Conservation (phyloP, 53 echinoderm and acorn worm genomes). For the Apostichopus leukothele region DNA sequence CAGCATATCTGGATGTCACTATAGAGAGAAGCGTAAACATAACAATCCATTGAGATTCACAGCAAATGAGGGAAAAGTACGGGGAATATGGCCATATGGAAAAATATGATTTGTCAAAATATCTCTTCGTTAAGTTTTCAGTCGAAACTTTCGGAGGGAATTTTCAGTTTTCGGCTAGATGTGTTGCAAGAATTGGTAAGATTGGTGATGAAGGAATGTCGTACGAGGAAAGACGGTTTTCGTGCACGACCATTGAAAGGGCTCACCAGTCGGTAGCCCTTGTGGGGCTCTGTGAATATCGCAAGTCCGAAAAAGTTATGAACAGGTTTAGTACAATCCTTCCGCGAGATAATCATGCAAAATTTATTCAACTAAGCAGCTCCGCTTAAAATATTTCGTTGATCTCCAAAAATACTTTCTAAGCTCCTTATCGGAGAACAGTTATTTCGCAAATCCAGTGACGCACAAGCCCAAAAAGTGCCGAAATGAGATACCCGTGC, state of each 20-base stretch:
- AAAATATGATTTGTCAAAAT: not conserved
- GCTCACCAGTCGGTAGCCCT: slow-evolving; percentile 5
- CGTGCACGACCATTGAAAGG: not conserved
- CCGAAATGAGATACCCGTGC: slow-evolving; percentile 31
- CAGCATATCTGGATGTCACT: not conserved
- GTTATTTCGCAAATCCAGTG: slow-evolving; percentile 7
- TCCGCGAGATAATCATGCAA: slow-evolving; percentile 35
- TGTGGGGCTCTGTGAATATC: slow-evolving; percentile 2
- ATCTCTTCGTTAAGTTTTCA: not conserved
- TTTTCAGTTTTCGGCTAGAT: not conserved
- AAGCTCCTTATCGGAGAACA: slow-evolving; percentile 13
- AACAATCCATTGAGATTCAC: not conserved
- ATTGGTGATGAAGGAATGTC: slow-evolving; percentile 14
- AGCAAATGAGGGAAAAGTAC: not conserved
- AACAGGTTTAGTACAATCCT: slow-evolving; percentile 24
- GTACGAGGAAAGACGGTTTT: not conserved
- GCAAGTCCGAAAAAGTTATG: slow-evolving; percentile 13
- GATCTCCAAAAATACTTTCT: slow-evolving; percentile 48
- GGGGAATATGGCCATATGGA: not conserved
- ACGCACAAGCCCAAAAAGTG: slow-evolving; percentile 50
- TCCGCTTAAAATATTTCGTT: slow-evolving; percentile 65
- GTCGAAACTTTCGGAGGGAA: not conserved
- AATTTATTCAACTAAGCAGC: slow-evolving; percentile 40
- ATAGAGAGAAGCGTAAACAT: not conserved
- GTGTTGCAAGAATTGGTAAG: not conserved